A percentile compares a stretch with the other conserved stretches of the same genome.
Conservation (phyloP, 2,888 invertebrate genomes). For the Tillus elongatus region DNA sequence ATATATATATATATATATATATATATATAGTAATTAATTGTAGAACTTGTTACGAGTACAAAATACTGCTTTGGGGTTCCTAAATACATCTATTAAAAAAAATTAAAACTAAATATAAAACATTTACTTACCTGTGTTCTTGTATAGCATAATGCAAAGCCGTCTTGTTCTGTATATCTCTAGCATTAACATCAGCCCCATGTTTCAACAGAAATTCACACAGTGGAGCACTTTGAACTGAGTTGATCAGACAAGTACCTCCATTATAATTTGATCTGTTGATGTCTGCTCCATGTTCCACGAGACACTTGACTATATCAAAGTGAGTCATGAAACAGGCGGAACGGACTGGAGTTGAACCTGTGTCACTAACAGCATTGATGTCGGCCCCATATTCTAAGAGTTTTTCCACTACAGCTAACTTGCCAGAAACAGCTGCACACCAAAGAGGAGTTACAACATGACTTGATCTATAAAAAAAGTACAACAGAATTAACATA, state of each 20-base stretch:
- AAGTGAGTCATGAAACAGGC: conserved; percentile 89
- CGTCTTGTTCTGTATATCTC: conserved; percentile 82
- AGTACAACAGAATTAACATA: too few relatives aligned
- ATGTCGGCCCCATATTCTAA: conserved; percentile 72
- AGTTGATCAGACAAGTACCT: conserved; percentile 88
- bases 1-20: too few relatives aligned
- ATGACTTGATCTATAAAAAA: conserved; percentile 53
- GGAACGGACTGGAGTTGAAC: conserved; percentile 81
- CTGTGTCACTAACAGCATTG: conserved; percentile 80
- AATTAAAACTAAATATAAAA: conserved; percentile 4
- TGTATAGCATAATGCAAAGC: conserved; percentile 91
- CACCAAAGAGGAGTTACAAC: conserved; percentile 86
- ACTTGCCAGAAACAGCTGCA: conserved; percentile 78
- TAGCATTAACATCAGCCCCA: conserved; percentile 77
- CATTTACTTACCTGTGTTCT: conserved; percentile 51
- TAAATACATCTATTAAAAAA: too few relatives aligned
- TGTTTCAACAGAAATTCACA: conserved; percentile 70
- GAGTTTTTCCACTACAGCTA: conserved; percentile 67
- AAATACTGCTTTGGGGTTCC: too few relatives aligned
- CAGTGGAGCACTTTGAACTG: conserved; percentile 75
- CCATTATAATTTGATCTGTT: conserved; percentile 81
- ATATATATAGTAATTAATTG: too few relatives aligned
- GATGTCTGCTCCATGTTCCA: conserved; percentile 73
- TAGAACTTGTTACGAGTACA: too few relatives aligned
- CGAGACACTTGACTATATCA: conserved; percentile 67